Base-by-base conservation (phyloP, 2,113 vertebrate species). In the Sardina pilchardus region DNA sequence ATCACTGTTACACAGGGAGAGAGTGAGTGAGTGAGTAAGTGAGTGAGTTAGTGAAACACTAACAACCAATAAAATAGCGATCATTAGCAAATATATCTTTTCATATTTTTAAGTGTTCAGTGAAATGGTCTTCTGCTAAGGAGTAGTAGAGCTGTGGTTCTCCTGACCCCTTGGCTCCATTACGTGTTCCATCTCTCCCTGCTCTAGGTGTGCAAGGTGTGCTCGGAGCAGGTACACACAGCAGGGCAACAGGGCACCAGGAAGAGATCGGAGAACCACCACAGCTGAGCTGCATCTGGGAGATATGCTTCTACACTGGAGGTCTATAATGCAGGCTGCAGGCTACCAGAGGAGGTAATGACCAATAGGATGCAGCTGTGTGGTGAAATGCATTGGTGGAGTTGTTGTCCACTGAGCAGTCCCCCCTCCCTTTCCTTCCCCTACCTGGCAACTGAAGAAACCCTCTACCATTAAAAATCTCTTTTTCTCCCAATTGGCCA, bases 1-100 rank as follows among this genome's bases (percentile, higher is more conserved):
- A 30, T 71, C 7, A 71, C 63, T 71, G 10, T 71, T 86, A 89
- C 16, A 83, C 48, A 56, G 39, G 30, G 26, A 34, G 63, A 3
- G 63, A 71, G 63, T 6, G 63, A 71, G 53, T 14, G 47, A 81
- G 1, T 45, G 63, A 82, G 10, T 42, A 2, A 53, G 2, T 26
- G 36, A 53, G 4, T 53, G 30, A 67, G 63, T 47, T 80, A 83
- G 0, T 30, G 9, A 34, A 30, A 30, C 10, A 30, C 6, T 1
- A 30, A 34, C 9, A 71, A 71, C 63, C 26, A 17, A 17, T 53
- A 53, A 53, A 17, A 53, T 19, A 53, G 50, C 16, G 21, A 59
- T 59, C 6, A 21, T 59, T 59, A 4, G 50, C 17, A 16, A 17
- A 14, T 0, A 56, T 4, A 56, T 21, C 17, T 56, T 59, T 21